Conservation (phyloP, 2,113 vertebrate species). For the Passer montanus region DNA sequence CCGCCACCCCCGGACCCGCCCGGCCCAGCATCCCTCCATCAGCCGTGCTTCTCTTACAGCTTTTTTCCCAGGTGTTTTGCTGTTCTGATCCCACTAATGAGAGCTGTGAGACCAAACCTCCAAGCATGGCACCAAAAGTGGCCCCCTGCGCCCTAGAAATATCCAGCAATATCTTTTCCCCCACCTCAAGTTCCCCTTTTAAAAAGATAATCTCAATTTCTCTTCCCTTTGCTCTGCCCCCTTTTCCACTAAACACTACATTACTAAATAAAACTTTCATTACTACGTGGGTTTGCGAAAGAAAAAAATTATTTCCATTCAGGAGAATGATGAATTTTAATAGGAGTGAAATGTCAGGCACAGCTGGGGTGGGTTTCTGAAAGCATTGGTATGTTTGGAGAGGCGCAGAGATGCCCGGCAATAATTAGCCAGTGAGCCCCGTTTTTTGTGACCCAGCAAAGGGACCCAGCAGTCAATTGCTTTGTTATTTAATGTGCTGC, state of each 20-base stretch:
- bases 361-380: conserved; percentile 46
- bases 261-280: conserved; percentile 59
- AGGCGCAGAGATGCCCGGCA: background rate
- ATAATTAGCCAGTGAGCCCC: background rate
- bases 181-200: background rate
- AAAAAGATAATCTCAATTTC: background rate
- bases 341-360: conserved; percentile 59
- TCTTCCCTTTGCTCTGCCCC: background rate
- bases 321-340: conserved; percentile 53
- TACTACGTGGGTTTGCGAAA: conserved; percentile 29
- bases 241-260: background rate
- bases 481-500: conserved; percentile 34
- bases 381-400: conserved; percentile 17
- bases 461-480: conserved; percentile 29
- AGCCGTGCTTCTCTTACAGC: background rate
- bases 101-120: background rate
- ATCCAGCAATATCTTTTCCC: background rate
- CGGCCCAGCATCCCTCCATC: background rate
- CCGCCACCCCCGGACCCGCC: background rate
- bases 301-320: conserved; percentile 40
- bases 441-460: background rate
- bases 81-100: background rate
- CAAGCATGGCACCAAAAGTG: background rate
- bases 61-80: background rate
- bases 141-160: background rate